phyloP scores from a whole-genome alignment of 2,888 invertebrate species.

The Polyploca ridens region DNA sequence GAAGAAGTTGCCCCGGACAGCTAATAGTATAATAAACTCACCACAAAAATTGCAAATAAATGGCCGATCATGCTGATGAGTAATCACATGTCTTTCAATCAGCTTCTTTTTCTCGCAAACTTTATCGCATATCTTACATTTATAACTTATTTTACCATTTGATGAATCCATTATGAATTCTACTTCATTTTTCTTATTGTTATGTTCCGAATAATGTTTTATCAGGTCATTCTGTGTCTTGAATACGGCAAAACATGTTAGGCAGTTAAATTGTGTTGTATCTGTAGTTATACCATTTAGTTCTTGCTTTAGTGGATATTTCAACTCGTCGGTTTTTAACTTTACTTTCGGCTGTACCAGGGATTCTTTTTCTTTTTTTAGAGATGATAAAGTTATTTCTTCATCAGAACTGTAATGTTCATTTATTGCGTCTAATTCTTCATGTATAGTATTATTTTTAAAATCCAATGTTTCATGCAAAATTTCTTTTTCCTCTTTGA shows the following conservation, averaged over 20 bases:
- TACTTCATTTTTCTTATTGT: constrained; percentile 14
- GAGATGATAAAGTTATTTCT: constrained; percentile 12
- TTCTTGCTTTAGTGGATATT: background rate
- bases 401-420: constrained; percentile 4
- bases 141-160: constrained; percentile 39
- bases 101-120: constrained; percentile 43
- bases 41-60: constrained; percentile 74
- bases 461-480: constrained; percentile 15
- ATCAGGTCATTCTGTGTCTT: constrained; percentile 42
- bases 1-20: too few species aligned
- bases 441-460: constrained; percentile 13
- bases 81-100: constrained; percentile 49
- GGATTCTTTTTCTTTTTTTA: constrained; percentile 10
- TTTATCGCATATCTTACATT: constrained; percentile 57
- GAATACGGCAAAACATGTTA: constrained; percentile 50
- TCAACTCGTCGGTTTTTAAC: constrained; percentile 19
- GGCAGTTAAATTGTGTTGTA: constrained; percentile 41
- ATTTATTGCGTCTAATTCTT: background rate
- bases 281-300: background rate
- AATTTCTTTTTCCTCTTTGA: constrained; percentile 25
- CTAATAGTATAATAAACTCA: constrained; percentile 40
- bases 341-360: constrained; percentile 18
- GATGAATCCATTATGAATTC: constrained; percentile 29
- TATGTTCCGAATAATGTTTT: constrained; percentile 54
- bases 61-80: constrained; percentile 55